Percentiles rank a stretch among this genome's conserved stretches.
phyloP scores from a whole-genome alignment of 1,140 invertebrate genomes.

The Amphibalanus amphitrite region DNA sequence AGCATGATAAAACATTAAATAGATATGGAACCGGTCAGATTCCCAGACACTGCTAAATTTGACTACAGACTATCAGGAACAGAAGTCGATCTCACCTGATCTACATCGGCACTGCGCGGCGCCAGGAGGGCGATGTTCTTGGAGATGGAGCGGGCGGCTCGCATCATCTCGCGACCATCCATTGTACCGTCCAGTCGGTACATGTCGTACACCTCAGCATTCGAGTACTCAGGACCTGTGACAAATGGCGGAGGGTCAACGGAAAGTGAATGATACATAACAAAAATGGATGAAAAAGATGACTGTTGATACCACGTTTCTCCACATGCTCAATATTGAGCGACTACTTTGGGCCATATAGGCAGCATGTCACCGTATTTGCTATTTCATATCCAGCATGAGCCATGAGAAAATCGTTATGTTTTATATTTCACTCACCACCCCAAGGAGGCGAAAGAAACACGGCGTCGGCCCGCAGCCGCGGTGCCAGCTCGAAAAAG shows the following conservation, averaged over 20 bases:
- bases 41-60: no score
- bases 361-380: not conserved
- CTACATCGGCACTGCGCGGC: conserved; percentile 68
- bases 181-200: conserved; percentile 46
- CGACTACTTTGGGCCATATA: not conserved
- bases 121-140: conserved; percentile 73
- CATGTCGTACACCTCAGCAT: conserved; percentile 49
- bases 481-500: conserved; percentile 11
- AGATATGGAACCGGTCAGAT: no score
- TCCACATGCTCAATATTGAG: not conserved
- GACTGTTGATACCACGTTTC: not conserved
- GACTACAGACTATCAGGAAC: no score
- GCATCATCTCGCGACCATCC: conserved; percentile 40
- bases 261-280: not conserved
- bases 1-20: no score
- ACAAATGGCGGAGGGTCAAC: not conserved
- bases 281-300: not conserved
- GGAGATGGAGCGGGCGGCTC: conserved; percentile 30
- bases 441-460: conserved; percentile 93
- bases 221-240: conserved; percentile 13
- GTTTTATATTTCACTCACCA: conserved; percentile 50
- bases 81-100: conserved; percentile 54
- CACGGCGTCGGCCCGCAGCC: conserved; percentile 37
- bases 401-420: conserved; percentile 5
- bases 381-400: not conserved